Base-by-base conservation (phyloP, 2,797 vertebrate genomes). In the Acrossocheilus fasciatus region DNA sequence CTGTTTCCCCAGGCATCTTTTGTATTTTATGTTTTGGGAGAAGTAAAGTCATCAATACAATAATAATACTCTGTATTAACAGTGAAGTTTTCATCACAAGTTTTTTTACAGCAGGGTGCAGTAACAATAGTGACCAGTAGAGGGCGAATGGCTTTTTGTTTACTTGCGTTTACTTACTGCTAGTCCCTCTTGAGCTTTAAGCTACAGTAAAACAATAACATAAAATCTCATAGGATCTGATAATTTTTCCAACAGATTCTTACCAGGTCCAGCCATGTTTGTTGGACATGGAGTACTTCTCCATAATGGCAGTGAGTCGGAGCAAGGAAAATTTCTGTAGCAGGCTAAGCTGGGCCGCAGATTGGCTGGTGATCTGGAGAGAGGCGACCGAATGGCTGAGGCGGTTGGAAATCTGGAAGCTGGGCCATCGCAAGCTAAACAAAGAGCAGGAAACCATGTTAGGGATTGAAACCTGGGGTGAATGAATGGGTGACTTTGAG, bases 231-330 rank as follows among this genome's bases (percentile, higher is more conserved):
- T 52, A 66, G 43, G 26, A 54, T 85, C 7, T 59, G 34, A 34
- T 50, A 9, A 26, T 41, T 62, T 82, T 69, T 75, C 72, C 11
- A 50, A 23, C 18, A 59, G 11, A 26, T 14, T 95, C 97, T 94
- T 73, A 99, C 98, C 98, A 99, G 11, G 97, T 97, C 98, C 98
- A 99, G 90, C 98, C 98, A 23, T 99, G 98, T 90, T 98, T 99
- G 94, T 97, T 99, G 92, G 98, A 97, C 97, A 98, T 92, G 66
- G 98, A 99, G 92, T 97, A 97, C 81, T 97, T 99, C 93, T 99
- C 98, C 98, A 99, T 99, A 93, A 98, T 97, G 89, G 98, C 98
- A 2, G 98, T 99, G 47, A 99, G 97, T 23, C 97, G 96, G 57
- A 99, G 96, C 83, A 99, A 93, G 2, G 98, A 99, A 93, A 99